Evolutionary conservation across 2,888 invertebrate species (phyloP).

Genomic region (Hermaeophaga mercurialis): DNA sequence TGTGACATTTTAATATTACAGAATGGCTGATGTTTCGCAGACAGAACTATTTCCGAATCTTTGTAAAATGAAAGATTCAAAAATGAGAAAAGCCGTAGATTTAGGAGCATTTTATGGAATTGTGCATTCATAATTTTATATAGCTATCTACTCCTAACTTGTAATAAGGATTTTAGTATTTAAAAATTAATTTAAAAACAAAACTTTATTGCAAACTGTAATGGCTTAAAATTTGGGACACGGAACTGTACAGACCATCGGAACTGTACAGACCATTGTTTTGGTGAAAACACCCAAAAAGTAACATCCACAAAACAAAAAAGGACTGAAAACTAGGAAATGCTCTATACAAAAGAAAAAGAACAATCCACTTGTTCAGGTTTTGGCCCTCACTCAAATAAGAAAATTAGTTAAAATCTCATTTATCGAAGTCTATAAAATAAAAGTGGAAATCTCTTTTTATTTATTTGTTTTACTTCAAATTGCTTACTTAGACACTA

Average conservation of each 20-base stretch:
- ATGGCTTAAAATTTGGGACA: too few species aligned
- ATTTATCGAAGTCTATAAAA: background rate
- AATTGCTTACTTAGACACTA: constrained; percentile 5
- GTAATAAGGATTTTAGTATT: too few species aligned
- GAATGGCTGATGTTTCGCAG: background rate
- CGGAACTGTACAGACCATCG: too few species aligned
- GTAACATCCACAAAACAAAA: background rate
- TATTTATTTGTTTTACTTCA: constrained; percentile 5
- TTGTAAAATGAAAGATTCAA: background rate
- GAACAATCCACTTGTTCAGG: background rate
- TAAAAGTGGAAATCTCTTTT: constrained; percentile 1
- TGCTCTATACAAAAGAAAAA: background rate
- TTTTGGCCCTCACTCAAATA: background rate
- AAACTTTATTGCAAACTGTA: too few species aligned
- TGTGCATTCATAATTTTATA: too few species aligned
- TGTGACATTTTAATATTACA: background rate
- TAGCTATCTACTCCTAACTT: too few species aligned
- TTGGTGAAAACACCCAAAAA: background rate
- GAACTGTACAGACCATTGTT: too few species aligned
- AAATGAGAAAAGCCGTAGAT: too few species aligned
- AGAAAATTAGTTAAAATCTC: constrained; percentile 5
- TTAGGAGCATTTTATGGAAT: too few species aligned
- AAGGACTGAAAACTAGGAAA: background rate
- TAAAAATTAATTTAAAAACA: too few species aligned
- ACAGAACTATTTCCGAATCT: background rate